These are phyloP conservation scores for Tor tambroides DNA, from an alignment of 2,113 vertebrate species.

Conservation along the genomic window DNA sequence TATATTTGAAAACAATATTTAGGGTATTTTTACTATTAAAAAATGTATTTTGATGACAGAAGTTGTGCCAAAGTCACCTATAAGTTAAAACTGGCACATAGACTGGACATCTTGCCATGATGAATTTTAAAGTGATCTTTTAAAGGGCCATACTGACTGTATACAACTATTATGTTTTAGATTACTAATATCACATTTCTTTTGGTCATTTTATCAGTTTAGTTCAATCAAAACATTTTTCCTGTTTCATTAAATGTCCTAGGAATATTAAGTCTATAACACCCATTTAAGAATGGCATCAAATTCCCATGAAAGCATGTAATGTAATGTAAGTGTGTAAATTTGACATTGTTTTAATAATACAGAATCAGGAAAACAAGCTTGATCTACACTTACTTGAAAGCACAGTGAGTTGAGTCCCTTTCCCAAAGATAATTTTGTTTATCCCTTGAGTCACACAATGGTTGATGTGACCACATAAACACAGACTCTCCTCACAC, in stretches of 20 bases:
- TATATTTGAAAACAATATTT: neutral
- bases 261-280: neutral
- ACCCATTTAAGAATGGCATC: neutral
- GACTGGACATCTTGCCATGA: neutral
- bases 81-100: neutral
- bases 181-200: neutral
- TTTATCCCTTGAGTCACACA: slow-evolving; percentile 49
- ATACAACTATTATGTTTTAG: neutral
- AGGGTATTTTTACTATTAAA: neutral
- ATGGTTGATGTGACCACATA: neutral
- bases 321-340: no score
- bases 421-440: slow-evolving; percentile 33
- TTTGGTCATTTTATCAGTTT: neutral
- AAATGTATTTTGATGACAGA: neutral
- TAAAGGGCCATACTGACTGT: neutral
- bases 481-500: neutral
- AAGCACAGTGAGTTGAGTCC: slow-evolving; percentile 22
- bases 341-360: neutral
- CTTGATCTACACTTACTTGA: slow-evolving; percentile 7
- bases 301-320: no score
- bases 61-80: neutral
- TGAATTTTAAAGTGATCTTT: neutral
- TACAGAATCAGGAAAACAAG: neutral
- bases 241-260: neutral
- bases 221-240: neutral